Base-by-base conservation (phyloP, 2,797 vertebrate genomes). In the Australoheros facetus region DNA sequence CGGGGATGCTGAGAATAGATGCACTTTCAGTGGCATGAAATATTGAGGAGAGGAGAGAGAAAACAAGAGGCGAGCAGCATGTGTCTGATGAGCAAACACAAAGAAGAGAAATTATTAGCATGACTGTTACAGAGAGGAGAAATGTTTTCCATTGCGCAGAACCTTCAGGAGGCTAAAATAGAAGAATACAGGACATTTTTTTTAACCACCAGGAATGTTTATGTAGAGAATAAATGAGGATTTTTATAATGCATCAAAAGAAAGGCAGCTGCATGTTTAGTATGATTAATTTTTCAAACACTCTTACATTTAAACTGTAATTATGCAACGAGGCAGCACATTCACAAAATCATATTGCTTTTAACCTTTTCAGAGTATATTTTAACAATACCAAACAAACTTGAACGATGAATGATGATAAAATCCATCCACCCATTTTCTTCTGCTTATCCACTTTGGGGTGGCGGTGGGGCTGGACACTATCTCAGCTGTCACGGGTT, bases 11-110 rank as follows among this genome's bases (percentile, higher is more conserved):
- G 56, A 90, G 87, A 94, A 94, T 93, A 94, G 93, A 93, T 89
- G 89, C 92, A 90, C 87, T 92, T 91, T 84, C 86, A 85, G 80
- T 85, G 88, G 87, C 91, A 93, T 95, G 90, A 94, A 94, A 95
- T 94, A 94, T 94, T 93, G 89, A 94, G 84, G 81, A 85, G 90
- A 82, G 78, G 75, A 82, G 79, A 85, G 82, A 45, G 78, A 91
- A 90, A 90, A 91, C 86, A 91, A 90, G 83, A 87, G 82, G 23
- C 23, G 76, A 92, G 88, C 90, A 88, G 93, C 85, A 71, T 87
- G 91, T 56, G 89, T 92, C 89, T 93, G 91, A 93, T 85, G 91
- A 88, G 87, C 86, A 88, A 94, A 92, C 83, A 92, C 84, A 90
- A 85, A 82, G 73, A 80, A 56, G 51, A 77, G 81, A 85, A 57